Conservation (phyloP, 2,797 vertebrate genomes). For the Pygocentrus nattereri region DNA sequence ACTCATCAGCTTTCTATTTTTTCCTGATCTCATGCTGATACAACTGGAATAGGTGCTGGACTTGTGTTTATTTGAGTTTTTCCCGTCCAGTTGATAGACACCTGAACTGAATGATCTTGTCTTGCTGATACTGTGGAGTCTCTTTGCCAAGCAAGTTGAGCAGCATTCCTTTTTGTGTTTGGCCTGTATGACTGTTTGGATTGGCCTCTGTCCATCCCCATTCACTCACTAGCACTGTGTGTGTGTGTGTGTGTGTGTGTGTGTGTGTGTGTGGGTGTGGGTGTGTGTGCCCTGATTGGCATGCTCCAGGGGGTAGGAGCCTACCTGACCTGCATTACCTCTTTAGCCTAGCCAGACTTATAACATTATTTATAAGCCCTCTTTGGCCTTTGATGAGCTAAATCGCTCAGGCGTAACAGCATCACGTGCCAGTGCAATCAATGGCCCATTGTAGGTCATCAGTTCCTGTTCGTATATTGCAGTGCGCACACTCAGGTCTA, state of each 20-base stretch:
- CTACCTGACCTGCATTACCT: constrained; percentile 32
- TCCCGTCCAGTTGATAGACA: constrained; percentile 13
- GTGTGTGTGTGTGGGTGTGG: background rate
- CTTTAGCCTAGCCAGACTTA: constrained; percentile 30
- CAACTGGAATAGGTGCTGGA: background rate
- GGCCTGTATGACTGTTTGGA: constrained; percentile 36
- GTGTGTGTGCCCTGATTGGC: constrained; percentile 4
- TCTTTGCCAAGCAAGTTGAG: constrained; percentile 22
- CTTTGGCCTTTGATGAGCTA: background rate
- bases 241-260: background rate
- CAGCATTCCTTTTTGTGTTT: constrained; percentile 35
- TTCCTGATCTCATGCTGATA: constrained; percentile 8
- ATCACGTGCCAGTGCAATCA: constrained; percentile 32
- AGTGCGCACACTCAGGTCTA: background rate
- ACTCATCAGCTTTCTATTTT: background rate
- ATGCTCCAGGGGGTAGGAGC: constrained; percentile 15
- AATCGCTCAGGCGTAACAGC: constrained; percentile 1
- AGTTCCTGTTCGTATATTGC: constrained; percentile 22
- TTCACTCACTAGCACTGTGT: background rate
- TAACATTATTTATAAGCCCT: constrained; percentile 44
- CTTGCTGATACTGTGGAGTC: constrained; percentile 30
- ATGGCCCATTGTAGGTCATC: constrained; percentile 42
- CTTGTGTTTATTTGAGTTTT: background rate
- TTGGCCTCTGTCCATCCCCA: constrained; percentile 18
- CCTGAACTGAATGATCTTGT: constrained; percentile 20